A percentile compares a stretch with the other conserved stretches of the same genome.
Conservation (phyloP, 2,113 vertebrate genomes). For the Antechinus stuartii region DNA sequence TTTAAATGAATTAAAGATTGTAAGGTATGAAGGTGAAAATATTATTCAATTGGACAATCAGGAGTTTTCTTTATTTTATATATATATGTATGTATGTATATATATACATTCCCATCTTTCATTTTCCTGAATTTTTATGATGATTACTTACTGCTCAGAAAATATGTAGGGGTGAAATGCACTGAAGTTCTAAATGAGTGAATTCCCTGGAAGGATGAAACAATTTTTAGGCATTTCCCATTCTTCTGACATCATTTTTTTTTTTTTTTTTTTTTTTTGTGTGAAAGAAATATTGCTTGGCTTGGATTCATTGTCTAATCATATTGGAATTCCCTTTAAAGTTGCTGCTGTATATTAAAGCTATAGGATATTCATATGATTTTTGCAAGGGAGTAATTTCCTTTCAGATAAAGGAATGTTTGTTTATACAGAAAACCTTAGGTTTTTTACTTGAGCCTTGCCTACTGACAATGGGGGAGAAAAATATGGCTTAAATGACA, state of each 20-base stretch:
- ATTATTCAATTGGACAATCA: conserved; percentile 10
- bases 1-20: conserved; percentile 35
- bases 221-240: conserved; percentile 15
- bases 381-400: neutral
- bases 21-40: neutral
- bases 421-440: neutral
- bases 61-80: neutral
- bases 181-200: conserved; percentile 14
- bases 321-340: conserved; percentile 50
- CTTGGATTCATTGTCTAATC: conserved; percentile 28
- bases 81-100: too few species aligned
- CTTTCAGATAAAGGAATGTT: conserved; percentile 50
- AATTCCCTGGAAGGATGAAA: conserved; percentile 21
- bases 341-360: neutral
- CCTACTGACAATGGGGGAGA: conserved; percentile 1
- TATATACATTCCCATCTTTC: neutral
- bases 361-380: conserved; percentile 38
- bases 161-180: conserved; percentile 24
- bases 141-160: neutral
- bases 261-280: neutral
- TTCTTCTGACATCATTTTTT: conserved; percentile 24
- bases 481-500: conserved; percentile 8
- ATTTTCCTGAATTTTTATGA: conserved; percentile 38
- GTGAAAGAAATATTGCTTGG: conserved; percentile 14
- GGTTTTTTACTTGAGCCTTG: neutral